Base-by-base conservation (phyloP, 2,888 invertebrate genomes). In the Tanytarsus gracilentus region DNA sequence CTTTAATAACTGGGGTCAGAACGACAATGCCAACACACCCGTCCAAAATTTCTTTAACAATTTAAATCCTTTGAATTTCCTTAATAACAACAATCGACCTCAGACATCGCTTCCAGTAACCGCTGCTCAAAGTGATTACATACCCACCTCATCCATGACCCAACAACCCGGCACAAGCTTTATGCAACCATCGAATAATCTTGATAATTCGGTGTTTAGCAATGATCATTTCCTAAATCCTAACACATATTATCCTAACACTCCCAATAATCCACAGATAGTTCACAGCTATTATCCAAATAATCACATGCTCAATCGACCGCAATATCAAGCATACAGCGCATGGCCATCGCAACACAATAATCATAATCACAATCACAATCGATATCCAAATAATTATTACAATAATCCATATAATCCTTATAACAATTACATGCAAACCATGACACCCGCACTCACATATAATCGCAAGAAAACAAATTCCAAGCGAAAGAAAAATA, bases 1-100 rank as follows among this genome's bases (percentile, higher is more conserved):
- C 14, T 26, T 60, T 23, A 60, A 60, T 14, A 25, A 18, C 25
- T 53, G 21, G 7, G 21, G 26, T 16, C 33, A 33, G 18, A 30
- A 39, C 14, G 29, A 44, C 11, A 48, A 16, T 23, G 11, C 16
- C 8, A 27, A 56, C 23, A 60, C 49, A 36, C 50, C 60, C 30
- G 21, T 60, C 18, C 60, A 60, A 23, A 21, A 16, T 14, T 50
- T 60, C 9, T 8, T 60, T n/a, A 30, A 25, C 7, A 60, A 60
- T 50, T 4, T 60, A 3, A 60, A 60, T 50, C 60, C 60, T 18
- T 48, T 60, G 14, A 60, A 60, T 26, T 23, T 60, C 18, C 50
- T 60, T 14, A 39, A 33, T 39, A 50, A 44, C 8, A 60, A 25
- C 16, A 60, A 60, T 39, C 60, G 50, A 21, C 60, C 49, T 14